These are phyloP conservation scores for Larimichthys polyactis DNA, from an alignment of 2,113 vertebrate genomes.

Conservation along the genomic window DNA sequence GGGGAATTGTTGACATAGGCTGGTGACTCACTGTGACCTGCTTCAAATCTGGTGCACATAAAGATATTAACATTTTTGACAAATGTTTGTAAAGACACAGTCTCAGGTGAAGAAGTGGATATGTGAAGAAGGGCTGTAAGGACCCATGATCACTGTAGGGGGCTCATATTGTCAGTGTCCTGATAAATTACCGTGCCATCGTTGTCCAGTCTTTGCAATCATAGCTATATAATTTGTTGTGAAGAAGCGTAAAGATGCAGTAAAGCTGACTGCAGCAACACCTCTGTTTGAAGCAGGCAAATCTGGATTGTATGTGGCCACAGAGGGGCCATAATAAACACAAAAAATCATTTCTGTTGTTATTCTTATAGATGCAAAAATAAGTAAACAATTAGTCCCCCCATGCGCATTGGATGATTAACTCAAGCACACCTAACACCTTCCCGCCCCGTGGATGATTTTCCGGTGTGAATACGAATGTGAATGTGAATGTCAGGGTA, in stretches of 20 bases:
- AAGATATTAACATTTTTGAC: not conserved
- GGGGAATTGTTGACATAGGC: not conserved
- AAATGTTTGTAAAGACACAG: not conserved
- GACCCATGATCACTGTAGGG: not conserved
- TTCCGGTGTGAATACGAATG: constrained; percentile 49
- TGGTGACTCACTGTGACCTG: not conserved
- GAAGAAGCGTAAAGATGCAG: not conserved
- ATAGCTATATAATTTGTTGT: not conserved
- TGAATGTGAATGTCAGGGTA: constrained; percentile 65
- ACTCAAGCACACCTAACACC: constrained; percentile 14
- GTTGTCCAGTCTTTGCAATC: not conserved
- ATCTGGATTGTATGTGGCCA: not conserved
- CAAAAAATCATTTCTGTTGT: not conserved
- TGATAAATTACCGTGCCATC: not conserved
- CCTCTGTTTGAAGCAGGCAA: not conserved
- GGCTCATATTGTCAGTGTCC: not conserved
- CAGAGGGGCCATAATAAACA: not conserved
- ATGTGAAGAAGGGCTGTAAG: not conserved
- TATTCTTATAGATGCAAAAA: not conserved
- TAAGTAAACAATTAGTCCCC: not conserved
- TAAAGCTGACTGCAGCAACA: not conserved
- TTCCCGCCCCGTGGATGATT: constrained; percentile 4
- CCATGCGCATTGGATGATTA: constrained; percentile 32
- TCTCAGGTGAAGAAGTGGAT: not conserved
- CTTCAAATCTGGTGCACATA: not conserved